Evolutionary conservation across 2,888 invertebrate species (phyloP).

Genomic region (Hermaeophaga mercurialis): DNA sequence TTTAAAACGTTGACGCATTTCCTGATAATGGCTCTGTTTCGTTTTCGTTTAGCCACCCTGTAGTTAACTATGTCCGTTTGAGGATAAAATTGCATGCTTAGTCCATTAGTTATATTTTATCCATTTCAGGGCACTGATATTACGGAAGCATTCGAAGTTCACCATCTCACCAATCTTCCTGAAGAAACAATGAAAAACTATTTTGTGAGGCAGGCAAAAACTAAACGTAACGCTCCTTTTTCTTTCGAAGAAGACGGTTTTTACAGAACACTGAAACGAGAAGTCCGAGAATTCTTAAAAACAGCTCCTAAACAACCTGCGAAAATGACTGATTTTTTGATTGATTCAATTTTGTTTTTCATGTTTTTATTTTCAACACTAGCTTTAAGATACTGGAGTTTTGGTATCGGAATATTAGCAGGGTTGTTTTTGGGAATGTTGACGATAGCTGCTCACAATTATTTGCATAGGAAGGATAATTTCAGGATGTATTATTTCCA

Average conservation of each 20-base stretch:
- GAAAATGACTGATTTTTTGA: conserved; percentile 53
- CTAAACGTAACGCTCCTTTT: conserved; percentile 71
- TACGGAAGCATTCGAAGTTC: conserved; percentile 78
- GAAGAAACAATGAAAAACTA: conserved; percentile 68
- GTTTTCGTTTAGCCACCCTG: too few species aligned
- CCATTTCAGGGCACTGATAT: conserved; percentile 75
- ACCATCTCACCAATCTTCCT: conserved; percentile 65
- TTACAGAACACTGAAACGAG: conserved; percentile 70
- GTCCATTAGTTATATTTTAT: too few species aligned
- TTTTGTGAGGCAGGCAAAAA: conserved; percentile 67
- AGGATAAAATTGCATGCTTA: too few species aligned
- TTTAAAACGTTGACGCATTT: too few species aligned
- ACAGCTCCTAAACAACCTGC: conserved; percentile 58
- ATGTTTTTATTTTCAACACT: conserved; percentile 46
- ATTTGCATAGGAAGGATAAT: conserved; percentile 75
- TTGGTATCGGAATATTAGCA: conserved; percentile 58
- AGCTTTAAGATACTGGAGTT: conserved; percentile 51
- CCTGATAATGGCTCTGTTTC: too few species aligned
- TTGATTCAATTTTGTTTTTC: conserved; percentile 53
- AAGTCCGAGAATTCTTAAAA: conserved; percentile 59
- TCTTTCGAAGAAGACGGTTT: conserved; percentile 78
- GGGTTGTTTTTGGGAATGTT: conserved; percentile 66
- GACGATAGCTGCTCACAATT: conserved; percentile 73
- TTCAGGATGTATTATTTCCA: conserved; percentile 82
- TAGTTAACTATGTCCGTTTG: too few species aligned